phyloP scores from a whole-genome alignment of 2,797 vertebrate species.

The Enteromius thamalakanensis region DNA sequence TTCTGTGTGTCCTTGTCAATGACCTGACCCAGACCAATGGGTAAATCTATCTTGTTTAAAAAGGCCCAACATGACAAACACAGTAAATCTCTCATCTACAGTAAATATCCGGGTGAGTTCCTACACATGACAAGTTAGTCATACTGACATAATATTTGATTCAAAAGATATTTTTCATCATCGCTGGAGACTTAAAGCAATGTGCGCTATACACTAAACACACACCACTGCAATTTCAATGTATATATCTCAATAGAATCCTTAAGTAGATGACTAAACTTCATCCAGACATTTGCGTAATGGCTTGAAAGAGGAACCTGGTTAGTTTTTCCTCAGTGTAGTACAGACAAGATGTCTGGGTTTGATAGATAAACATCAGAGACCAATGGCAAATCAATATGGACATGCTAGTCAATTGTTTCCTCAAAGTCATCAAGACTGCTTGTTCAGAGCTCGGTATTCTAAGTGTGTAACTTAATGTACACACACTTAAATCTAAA shows the following conservation, averaged over 20 bases:
- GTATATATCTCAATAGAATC: background rate
- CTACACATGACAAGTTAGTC: background rate
- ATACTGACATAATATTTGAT: background rate
- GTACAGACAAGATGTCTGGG: constrained; percentile 5
- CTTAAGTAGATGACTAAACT: background rate
- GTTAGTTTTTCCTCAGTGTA: background rate
- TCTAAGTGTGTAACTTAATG: background rate
- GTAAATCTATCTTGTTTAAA: constrained; percentile 6
- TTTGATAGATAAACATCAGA: constrained; percentile 26
- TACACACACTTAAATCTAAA: background rate
- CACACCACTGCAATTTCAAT: background rate
- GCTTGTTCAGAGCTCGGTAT: background rate
- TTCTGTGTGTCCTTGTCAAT: background rate
- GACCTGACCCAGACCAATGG: background rate
- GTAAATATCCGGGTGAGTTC: background rate
- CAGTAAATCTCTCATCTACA: background rate
- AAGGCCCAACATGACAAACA: constrained; percentile 1
- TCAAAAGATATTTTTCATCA: background rate
- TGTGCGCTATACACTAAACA: background rate
- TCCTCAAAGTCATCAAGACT: background rate
- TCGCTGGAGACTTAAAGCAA: background rate
- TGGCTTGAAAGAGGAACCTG: constrained; percentile 17
- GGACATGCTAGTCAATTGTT: background rate
- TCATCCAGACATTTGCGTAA: constrained; percentile 13
- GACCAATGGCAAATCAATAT: constrained; percentile 11